Conservation (phyloP, 92 coral and sea anemone genomes). For the Actinernus sp. region DNA sequence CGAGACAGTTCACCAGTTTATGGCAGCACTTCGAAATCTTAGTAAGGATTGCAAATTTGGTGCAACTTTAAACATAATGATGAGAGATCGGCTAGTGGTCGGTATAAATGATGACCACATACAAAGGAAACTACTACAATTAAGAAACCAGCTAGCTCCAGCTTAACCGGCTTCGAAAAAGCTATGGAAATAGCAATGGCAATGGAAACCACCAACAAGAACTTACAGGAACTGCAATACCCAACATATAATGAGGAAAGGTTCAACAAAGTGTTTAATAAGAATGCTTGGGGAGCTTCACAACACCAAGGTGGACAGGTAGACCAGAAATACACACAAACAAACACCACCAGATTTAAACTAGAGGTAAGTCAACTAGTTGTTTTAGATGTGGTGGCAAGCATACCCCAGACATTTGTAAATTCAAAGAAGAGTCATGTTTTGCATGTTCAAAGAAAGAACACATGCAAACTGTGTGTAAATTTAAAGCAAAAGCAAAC, state of each 20-base stretch:
- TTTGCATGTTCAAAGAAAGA: constrained; percentile 11
- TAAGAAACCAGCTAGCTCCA: constrained; percentile 1
- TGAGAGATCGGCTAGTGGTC: constrained; percentile 28
- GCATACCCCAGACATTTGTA: constrained; percentile 6
- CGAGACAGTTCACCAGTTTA: constrained; percentile 4
- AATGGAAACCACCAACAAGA: constrained; percentile 43
- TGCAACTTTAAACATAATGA: constrained; percentile 21
- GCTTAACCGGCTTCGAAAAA: constrained; percentile 28
- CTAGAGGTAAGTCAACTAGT: constrained; percentile 2
- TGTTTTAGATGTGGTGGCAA: constrained; percentile 22
- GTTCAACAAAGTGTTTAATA: constrained; percentile 18
- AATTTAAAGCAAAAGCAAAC: constrained; percentile 1
- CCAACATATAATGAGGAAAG: constrained; percentile 4
- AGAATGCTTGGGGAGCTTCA: constrained; percentile 1
- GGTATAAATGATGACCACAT: constrained; percentile 19
- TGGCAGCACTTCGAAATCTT: constrained; percentile 10
- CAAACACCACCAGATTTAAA: background rate
- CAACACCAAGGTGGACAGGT: background rate
- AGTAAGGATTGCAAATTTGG: constrained; percentile 26
- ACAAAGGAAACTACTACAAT: constrained; percentile 29
- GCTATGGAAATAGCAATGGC: constrained; percentile 35
- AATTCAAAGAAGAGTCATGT: constrained; percentile 7
- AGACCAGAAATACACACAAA: background rate
- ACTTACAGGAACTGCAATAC: constrained; percentile 19
- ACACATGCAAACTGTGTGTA: constrained; percentile 9